Conservation (phyloP, 1,140 invertebrate genomes). For the Papilio helenus region DNA sequence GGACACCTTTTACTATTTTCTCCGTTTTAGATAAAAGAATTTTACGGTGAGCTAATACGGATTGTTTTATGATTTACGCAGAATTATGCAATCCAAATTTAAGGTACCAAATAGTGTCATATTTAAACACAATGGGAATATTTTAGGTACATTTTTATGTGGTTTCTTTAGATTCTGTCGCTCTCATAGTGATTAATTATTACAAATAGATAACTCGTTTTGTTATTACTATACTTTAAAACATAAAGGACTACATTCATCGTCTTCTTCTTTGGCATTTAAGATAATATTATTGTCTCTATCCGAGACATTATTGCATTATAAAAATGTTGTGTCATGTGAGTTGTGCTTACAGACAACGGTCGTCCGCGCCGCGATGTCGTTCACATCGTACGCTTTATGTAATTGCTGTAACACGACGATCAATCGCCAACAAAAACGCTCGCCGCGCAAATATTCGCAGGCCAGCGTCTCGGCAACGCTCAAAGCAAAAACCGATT, state of each 20-base stretch:
- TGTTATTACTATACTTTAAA: too few relatives aligned
- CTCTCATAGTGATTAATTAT: too few relatives aligned
- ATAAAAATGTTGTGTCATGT: background rate
- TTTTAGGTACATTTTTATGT: too few relatives aligned
- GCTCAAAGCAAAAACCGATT: conserved; percentile 48
- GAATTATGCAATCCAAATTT: too few relatives aligned
- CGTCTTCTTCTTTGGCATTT: too few relatives aligned
- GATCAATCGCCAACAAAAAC: conserved; percentile 47
- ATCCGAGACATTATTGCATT: background rate
- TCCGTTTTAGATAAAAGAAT: background rate
- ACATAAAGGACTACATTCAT: too few relatives aligned
- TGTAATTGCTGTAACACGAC: conserved; percentile 55
- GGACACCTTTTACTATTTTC: background rate
- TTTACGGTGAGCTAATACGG: background rate
- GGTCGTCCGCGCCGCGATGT: conserved; percentile 27
- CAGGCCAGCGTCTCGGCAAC: conserved; percentile 12
- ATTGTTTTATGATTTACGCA: too few relatives aligned
- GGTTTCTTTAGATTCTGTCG: too few relatives aligned
- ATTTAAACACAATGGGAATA: too few relatives aligned
- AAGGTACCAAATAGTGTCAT: too few relatives aligned
- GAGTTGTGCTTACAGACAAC: background rate
- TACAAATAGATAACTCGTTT: too few relatives aligned
- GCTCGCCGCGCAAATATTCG: conserved; percentile 45
- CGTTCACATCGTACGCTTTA: conserved; percentile 49
- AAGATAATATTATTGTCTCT: too few relatives aligned